Percentiles rank a stretch among this genome's conserved stretches.
Conservation (phyloP, 2,888 invertebrate genomes). For the Drosophila acutilabella region DNA sequence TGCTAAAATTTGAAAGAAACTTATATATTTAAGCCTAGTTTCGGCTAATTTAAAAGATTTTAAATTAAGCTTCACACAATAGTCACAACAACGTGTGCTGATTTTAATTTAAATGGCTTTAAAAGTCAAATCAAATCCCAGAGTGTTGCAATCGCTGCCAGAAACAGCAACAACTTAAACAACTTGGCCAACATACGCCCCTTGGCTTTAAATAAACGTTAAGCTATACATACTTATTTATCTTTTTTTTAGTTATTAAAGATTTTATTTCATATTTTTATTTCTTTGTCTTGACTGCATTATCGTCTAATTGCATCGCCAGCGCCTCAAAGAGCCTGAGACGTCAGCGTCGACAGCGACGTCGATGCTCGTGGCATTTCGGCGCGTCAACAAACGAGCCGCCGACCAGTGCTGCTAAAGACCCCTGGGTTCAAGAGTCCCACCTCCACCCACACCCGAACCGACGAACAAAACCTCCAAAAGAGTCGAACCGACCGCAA, state of each 20-base stretch:
- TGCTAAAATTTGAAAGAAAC: too few species aligned
- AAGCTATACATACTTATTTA: conserved; percentile 32
- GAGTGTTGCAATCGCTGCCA: conserved; percentile 61
- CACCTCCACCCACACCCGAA: conserved; percentile 15
- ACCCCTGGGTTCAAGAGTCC: conserved; percentile 44
- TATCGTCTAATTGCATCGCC: conserved; percentile 78
- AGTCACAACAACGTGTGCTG: conserved; percentile 25
- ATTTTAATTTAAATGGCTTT: conserved; percentile 58
- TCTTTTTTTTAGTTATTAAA: conserved; percentile 3
- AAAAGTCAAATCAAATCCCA: conserved; percentile 45
- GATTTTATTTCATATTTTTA: conserved; percentile 19
- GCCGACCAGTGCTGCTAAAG: conserved; percentile 61
- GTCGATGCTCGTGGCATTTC: conserved; percentile 69
- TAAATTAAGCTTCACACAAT: not conserved
- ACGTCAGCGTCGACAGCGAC: conserved; percentile 10
- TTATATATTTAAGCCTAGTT: too few species aligned
- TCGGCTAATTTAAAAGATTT: too few species aligned
- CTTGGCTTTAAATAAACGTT: conserved; percentile 51
- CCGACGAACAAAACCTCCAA: conserved; percentile 12
- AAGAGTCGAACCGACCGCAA: conserved; percentile 49
- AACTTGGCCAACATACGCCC: conserved; percentile 56
- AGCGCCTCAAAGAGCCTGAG: conserved; percentile 22
- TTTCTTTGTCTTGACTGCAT: conserved; percentile 50
- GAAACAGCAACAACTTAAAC: conserved; percentile 24
- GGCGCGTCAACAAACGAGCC: conserved; percentile 79